phyloP scores from a whole-genome alignment of 2,113 vertebrate genomes.

The Ellobius talpinus region DNA sequence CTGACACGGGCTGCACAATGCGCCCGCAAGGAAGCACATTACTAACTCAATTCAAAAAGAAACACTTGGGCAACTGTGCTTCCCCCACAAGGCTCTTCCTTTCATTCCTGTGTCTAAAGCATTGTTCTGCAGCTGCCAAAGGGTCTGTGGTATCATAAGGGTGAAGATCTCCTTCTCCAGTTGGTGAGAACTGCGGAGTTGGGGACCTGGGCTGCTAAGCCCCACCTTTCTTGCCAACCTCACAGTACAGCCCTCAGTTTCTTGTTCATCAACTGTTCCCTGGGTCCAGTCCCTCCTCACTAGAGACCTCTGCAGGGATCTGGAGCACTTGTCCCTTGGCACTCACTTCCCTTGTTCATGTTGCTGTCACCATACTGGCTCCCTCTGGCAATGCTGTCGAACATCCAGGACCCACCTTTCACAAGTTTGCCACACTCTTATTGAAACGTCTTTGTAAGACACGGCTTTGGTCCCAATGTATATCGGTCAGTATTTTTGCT shows the following conservation, averaged over 20 bases:
- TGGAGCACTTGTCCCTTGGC: not conserved
- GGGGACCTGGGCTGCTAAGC: not conserved
- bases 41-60: not conserved
- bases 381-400: not conserved
- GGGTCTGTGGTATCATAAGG: fast-evolving
- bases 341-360: not conserved
- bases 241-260: not conserved
- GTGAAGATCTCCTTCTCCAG: fast-evolving
- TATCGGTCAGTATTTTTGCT: not conserved
- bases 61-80: not conserved
- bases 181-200: not conserved
- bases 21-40: too few species aligned
- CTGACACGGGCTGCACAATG: fast-evolving
- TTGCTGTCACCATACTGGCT: not conserved
- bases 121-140: not conserved
- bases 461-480: not conserved
- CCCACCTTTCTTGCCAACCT: not conserved
- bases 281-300: not conserved
- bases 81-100: not conserved
- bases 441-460: not conserved
- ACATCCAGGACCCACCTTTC: not conserved
- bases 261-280: not conserved
- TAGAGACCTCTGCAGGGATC: not conserved
- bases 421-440: not conserved
- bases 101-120: not conserved